phyloP scores from a whole-genome alignment of 64 coral and sea anemone genomes.

The Hydrozoanthus tunicans region DNA sequence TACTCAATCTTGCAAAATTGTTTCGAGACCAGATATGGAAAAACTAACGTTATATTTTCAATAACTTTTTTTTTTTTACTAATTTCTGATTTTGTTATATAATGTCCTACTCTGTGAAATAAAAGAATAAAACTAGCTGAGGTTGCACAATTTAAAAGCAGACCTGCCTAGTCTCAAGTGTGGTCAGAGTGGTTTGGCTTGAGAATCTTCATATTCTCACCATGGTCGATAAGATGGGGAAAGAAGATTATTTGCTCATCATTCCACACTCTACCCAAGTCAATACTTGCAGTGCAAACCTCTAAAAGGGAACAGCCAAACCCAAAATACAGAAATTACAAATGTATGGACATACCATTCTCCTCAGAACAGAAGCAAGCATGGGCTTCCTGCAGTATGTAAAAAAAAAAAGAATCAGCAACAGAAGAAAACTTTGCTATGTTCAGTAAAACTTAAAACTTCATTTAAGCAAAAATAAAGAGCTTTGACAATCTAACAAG shows the following conservation, averaged over 20 bases:
- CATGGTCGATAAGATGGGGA: conserved; percentile 81
- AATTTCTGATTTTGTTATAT: background rate
- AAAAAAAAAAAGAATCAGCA: too few species aligned
- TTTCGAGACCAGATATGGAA: too few species aligned
- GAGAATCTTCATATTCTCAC: conserved; percentile 56
- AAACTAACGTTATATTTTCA: too few species aligned
- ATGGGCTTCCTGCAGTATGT: too few species aligned
- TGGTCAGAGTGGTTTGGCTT: conserved; percentile 78
- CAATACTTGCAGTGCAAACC: too few species aligned
- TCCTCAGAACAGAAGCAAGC: too few species aligned
- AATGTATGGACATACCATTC: background rate
- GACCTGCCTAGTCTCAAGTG: conserved; percentile 11
- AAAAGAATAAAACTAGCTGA: background rate
- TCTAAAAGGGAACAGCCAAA: background rate
- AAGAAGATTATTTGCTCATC: conserved; percentile 69
- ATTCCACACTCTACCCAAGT: conserved; percentile 47
- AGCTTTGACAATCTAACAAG: too few species aligned
- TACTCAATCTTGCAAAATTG: too few species aligned
- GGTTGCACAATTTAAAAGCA: background rate
- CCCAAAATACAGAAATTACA: background rate
- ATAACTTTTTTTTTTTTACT: too few species aligned
- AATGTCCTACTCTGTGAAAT: background rate
- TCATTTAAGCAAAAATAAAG: too few species aligned
- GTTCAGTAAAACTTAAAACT: too few species aligned
- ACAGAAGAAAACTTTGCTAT: too few species aligned